phyloP scores from a whole-genome alignment of 2,797 vertebrate species.

The Scleropages formosus region DNA sequence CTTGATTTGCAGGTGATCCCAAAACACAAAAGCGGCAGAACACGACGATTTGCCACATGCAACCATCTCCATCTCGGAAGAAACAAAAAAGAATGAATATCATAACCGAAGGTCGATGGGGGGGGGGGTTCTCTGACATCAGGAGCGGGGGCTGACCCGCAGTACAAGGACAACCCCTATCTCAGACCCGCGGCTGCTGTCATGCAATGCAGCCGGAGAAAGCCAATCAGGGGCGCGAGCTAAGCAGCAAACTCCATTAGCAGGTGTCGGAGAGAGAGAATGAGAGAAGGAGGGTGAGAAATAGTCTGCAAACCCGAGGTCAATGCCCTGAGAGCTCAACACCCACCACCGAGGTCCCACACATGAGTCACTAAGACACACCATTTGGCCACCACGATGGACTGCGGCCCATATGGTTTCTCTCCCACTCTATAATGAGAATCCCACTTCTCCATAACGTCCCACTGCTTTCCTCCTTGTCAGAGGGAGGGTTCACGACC shows the following conservation, averaged over 20 bases:
- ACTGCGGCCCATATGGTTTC: conserved; percentile 16
- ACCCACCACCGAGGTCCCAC: not conserved
- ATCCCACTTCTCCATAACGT: not conserved
- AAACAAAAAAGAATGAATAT: too few species aligned
- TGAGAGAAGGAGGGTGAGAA: not conserved
- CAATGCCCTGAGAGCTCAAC: not conserved
- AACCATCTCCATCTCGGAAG: too few species aligned
- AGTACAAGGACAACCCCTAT: not conserved
- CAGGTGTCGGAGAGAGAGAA: not conserved
- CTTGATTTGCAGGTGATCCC: too few species aligned
- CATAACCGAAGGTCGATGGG: too few species aligned
- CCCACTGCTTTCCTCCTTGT: not conserved
- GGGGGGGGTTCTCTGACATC: not conserved
- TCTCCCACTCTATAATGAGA: not conserved
- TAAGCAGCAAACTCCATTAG: not conserved
- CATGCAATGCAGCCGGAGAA: not conserved
- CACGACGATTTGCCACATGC: too few species aligned
- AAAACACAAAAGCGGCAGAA: too few species aligned
- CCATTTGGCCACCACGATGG: conserved; percentile 22
- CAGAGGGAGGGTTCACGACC: conserved; percentile 22
- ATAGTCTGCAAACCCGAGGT: not conserved
- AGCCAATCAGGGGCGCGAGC: not conserved
- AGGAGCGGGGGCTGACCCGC: not conserved
- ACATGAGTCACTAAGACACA: conserved; percentile 32
- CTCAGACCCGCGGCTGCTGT: not conserved